These are phyloP conservation scores for Chloroclysta siterata DNA, from an alignment of 2,888 invertebrate species.

Conservation along the genomic window DNA sequence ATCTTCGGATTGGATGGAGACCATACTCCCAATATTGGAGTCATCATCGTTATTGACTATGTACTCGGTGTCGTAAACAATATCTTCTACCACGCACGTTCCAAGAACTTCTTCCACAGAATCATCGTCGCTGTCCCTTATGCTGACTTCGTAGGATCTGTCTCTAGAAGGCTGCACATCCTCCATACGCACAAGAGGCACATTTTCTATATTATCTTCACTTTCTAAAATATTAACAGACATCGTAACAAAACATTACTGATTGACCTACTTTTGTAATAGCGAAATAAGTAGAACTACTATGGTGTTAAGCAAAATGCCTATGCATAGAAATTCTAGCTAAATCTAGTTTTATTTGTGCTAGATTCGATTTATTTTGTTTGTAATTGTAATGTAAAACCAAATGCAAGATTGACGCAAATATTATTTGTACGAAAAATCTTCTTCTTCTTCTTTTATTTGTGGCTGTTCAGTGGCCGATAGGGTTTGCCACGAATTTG, in stretches of 20 bases:
- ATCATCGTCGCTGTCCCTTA: conserved; percentile 40
- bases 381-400: background rate
- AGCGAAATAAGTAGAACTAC: conserved; percentile 18
- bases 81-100: conserved; percentile 54
- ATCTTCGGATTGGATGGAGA: conserved; percentile 67
- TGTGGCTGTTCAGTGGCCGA: no score
- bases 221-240: conserved; percentile 63
- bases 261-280: conserved; percentile 32
- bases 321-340: conserved; percentile 7
- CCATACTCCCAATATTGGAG: conserved; percentile 72
- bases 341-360: background rate
- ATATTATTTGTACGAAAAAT: no score
- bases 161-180: conserved; percentile 71
- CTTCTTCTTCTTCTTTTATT: no score
- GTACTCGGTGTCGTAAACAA: conserved; percentile 57
- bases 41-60: conserved; percentile 63
- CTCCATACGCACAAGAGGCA: conserved; percentile 73
- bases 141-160: conserved; percentile 45
- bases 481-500: no score
- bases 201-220: conserved; percentile 67
- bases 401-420: no score
- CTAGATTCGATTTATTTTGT: background rate
- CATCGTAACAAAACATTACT: conserved; percentile 56
- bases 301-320: background rate
- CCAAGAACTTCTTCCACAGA: conserved; percentile 49